Percentiles rank a stretch among this genome's conserved stretches.
These are phyloP conservation scores for Thunnus thynnus DNA, from an alignment of 2,113 vertebrate genomes.

Conservation along the genomic window DNA sequence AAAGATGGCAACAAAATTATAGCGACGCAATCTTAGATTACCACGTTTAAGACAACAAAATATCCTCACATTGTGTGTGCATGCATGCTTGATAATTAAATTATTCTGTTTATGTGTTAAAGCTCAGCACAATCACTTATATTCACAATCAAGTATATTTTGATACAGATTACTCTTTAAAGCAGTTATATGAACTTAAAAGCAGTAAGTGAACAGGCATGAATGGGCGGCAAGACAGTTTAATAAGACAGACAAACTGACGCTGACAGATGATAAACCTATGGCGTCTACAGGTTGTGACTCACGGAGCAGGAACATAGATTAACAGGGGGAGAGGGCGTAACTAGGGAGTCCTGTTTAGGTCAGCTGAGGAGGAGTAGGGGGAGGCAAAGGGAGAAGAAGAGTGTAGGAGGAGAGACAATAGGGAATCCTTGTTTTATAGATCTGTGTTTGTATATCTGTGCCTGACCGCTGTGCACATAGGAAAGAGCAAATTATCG, in stretches of 20 bases:
- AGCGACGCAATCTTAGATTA: slow-evolving; percentile 31
- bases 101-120: background rate
- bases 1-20: slow-evolving; percentile 3
- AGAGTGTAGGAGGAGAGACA: background rate
- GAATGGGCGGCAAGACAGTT: slow-evolving; percentile 55
- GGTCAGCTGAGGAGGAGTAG: slow-evolving; percentile 20
- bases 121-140: background rate
- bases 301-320: slow-evolving; percentile 75
- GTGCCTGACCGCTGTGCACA: background rate
- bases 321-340: slow-evolving; percentile 38
- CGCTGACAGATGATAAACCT: slow-evolving; percentile 60
- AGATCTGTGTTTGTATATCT: slow-evolving; percentile 23
- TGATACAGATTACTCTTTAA: slow-evolving; percentile 4
- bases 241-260: slow-evolving; percentile 76
- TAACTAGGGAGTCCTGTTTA: slow-evolving; percentile 68
- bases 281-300: slow-evolving; percentile 78
- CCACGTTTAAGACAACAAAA: slow-evolving; percentile 4
- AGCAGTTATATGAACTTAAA: slow-evolving; percentile 22
- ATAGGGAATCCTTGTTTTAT: slow-evolving; percentile 27
- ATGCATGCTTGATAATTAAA: background rate
- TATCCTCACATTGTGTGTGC: background rate
- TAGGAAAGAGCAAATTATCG: background rate
- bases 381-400: background rate
- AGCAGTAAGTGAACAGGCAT: slow-evolving; percentile 19
- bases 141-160: background rate